Evolutionary conservation across 2,888 invertebrate genomes (phyloP), one percentile per base, ranked within the genome.

Genomic region (Myathropa florea): DNA sequence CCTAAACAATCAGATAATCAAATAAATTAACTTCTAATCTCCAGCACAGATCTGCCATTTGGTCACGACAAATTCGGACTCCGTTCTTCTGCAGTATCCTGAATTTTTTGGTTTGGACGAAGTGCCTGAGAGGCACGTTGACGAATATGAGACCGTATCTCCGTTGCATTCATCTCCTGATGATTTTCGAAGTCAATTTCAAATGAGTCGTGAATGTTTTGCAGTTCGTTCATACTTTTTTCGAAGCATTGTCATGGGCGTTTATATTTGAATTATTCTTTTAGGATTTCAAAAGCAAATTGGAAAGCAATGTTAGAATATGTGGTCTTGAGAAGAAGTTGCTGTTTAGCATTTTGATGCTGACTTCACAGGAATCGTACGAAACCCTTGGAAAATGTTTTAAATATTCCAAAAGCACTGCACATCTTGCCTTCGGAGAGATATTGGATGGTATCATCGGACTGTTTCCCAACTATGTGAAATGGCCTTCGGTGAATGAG

Each of bases 261-360:
- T 12, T 7, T 12, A 21, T 0, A 28, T 23, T 21, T 46, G 2
- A n/a, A 39, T 26, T 28, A 24, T 28, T 10, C n/a, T 28, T n/a
- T 1, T 23, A 82, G 82, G 64, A 70, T 23, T 36, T 82, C n/a
- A 10, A 71, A 21, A 71, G n/a, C 12, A 82, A 82, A 71, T n/a
- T 82, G 14, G 70, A 4, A 26, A 26, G 4, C 12, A 76, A 0
- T 3, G 9, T 2, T 1, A 53, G 26, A 6, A 33, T 65, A 2
- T 33, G n/a, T 7, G 26, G 71, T 28, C 18, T 82, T 0, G 10
- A 71, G n/a, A 76, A 65, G 3, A 82, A 82, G 33, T 59, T 82
- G 1, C 21, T 76, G 10, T 76, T 71, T 2, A 76, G 30, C 4
- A 21, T 82, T 3, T 65, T 64, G 59, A 76, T 82, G 76, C 12